Evolutionary conservation across 2,888 invertebrate species (phyloP).

Genomic region (Cephus rjabovi): DNA sequence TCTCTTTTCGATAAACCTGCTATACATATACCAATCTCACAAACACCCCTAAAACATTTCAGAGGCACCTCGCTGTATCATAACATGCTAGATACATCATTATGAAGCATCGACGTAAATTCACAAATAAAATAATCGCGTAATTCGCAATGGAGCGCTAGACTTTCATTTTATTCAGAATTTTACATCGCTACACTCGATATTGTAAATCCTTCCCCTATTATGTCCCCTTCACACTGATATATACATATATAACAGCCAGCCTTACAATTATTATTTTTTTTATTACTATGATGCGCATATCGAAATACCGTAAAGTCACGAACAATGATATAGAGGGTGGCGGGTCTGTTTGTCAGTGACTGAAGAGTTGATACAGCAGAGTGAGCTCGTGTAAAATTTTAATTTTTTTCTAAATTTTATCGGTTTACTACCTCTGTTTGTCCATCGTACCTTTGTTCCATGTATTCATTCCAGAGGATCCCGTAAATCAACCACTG

Average conservation of each 20-base stretch:
- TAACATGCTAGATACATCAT: not conserved
- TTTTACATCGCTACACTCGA: not conserved
- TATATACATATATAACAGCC: not conserved
- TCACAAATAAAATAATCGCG: not conserved
- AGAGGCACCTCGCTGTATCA: not conserved
- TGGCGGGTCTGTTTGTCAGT: conserved; percentile 42
- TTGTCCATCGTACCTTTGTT: conserved; percentile 9
- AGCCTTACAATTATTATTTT: conserved; percentile 37
- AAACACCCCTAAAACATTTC: not conserved
- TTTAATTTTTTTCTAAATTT: not conserved
- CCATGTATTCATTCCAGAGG: not conserved
- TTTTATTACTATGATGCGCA: conserved; percentile 39
- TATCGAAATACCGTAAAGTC: conserved; percentile 36
- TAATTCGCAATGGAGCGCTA: not conserved
- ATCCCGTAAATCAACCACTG: not conserved
- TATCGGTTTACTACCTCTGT: not conserved
- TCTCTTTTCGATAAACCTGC: not conserved
- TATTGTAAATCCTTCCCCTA: not conserved
- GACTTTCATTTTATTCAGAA: not conserved
- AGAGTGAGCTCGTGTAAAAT: conserved; percentile 15
- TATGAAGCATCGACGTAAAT: not conserved
- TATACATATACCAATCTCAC: not conserved
- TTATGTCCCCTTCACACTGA: not conserved
- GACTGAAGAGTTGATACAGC: conserved; percentile 36
- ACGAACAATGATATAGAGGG: conserved; percentile 19